A percentile compares a stretch with the other conserved stretches of the same genome.
Conservation (phyloP, 2,888 invertebrate species). For the Chloroclystis v-ata region DNA sequence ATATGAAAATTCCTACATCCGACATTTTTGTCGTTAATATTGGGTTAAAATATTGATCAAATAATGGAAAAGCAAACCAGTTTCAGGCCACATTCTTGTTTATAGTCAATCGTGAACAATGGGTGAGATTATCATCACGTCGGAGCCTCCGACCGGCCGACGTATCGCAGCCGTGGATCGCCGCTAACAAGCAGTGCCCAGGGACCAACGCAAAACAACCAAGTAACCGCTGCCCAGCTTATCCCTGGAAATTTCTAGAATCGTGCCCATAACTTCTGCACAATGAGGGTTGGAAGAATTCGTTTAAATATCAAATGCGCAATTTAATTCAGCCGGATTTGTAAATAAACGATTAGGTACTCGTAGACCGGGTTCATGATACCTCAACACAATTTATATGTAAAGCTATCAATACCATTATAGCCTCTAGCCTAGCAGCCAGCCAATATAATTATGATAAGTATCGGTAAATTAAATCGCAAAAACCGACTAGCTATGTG, state of each 20-base stretch:
- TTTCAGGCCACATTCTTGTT: slow-evolving; percentile 5
- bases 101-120: slow-evolving; percentile 31
- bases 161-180: slow-evolving; percentile 54
- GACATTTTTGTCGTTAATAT: too few relatives aligned
- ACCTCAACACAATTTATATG: too few relatives aligned
- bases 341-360: too few relatives aligned
- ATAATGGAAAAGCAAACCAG: slow-evolving; percentile 4
- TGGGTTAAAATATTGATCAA: not conserved
- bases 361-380: too few relatives aligned
- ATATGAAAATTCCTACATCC: too few relatives aligned
- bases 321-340: too few relatives aligned
- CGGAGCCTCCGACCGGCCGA: slow-evolving; percentile 24
- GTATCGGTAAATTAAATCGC: slow-evolving; percentile 5
- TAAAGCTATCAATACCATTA: too few relatives aligned
- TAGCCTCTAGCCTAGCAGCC: not conserved
- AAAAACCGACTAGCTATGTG: slow-evolving; percentile 20
- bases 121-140: slow-evolving; percentile 39
- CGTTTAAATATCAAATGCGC: too few relatives aligned
- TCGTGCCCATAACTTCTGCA: not conserved
- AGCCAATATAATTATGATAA: slow-evolving; percentile 1
- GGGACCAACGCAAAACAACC: slow-evolving; percentile 6
- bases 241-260: not conserved
- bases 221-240: not conserved
- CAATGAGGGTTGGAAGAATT: not conserved
- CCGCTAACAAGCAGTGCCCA: slow-evolving; percentile 39